Base-by-base conservation (phyloP, 2,888 invertebrate species). In the Archips crataeganus region DNA sequence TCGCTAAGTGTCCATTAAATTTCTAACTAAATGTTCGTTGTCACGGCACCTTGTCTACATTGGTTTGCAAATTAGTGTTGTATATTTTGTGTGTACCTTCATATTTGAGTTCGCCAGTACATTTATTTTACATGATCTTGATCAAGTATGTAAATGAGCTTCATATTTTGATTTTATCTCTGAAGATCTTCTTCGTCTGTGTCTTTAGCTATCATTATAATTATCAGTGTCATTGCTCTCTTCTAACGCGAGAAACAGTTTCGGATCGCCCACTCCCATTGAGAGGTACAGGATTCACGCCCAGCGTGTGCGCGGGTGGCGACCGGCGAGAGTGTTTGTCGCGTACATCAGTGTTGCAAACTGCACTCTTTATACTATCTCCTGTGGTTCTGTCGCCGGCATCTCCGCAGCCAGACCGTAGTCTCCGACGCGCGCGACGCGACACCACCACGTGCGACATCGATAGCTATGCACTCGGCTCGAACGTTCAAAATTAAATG, bases 341-440 rank as follows among this genome's bases (percentile, higher is more conserved):
- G 75, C 83, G 88, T 88, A 84, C 82, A 89, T 94, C 93, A 93
- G 94, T 94, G 94, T 94, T 94, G 94, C 94, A 94, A 94, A 94
- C 90, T 94, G 94, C 94, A 93, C 94, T 94, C 94, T 94, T 94
- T 94, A 94, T 93, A 91, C 92, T 93, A 86, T 92, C 87, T 93
- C 89, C 90, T 94, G 90, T 92, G 91, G 89, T 91, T 90, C 93
- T 92, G 90, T 94, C 91, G 92, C 93, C 91, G 93, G 92, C 90
- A 88, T 91, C 91, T 89, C 90, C 89, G 89, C 89, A 90, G 90
- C 90, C 91, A 90, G 90, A 34, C 49, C 32, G 54, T 71, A 66
- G 71, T 90, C 84, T 89, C 85, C 89, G 89, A 89, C 91, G 85
- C 87, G 88, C 60, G 49, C 88, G 85, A 85, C 87, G 85, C 86